Conservation (phyloP, 2,888 invertebrate species). For the Malacosoma neustria region DNA sequence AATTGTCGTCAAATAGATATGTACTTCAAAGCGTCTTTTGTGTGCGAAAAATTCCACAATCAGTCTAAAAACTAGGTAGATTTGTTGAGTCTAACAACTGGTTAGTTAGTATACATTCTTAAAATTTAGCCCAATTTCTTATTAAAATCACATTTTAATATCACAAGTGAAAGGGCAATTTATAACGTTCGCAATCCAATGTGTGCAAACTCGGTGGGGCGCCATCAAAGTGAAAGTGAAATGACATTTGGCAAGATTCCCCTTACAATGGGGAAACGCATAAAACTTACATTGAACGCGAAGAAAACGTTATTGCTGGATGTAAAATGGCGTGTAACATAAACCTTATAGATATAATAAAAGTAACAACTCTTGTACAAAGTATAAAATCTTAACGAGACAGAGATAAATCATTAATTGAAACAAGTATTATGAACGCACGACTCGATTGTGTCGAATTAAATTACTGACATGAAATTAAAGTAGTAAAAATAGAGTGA, state of each 20-base stretch:
- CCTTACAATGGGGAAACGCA: background rate
- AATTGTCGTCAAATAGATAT: too few species aligned
- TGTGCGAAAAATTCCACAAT: too few species aligned
- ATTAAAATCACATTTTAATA: background rate
- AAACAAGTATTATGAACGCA: background rate
- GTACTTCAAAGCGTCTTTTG: too few species aligned
- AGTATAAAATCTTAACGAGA: background rate
- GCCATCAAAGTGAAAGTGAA: background rate
- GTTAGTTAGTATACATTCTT: too few species aligned
- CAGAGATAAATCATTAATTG: background rate
- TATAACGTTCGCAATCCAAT: background rate
- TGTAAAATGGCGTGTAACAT: background rate
- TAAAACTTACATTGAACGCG: background rate
- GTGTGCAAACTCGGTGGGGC: background rate
- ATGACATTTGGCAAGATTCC: background rate
- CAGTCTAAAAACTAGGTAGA: too few species aligned
- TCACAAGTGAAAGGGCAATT: background rate
- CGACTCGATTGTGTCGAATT: background rate
- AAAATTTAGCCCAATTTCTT: too few species aligned
- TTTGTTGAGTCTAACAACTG: too few species aligned
- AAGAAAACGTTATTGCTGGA: background rate
- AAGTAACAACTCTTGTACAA: background rate
- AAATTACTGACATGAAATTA: background rate
- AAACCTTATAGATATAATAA: background rate
- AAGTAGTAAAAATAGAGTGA: too few species aligned